Percentiles rank a stretch among this genome's conserved stretches.
Evolutionary conservation across 1,140 invertebrate genomes (phyloP).

Genomic region (Zaprionus ornatus): DNA sequence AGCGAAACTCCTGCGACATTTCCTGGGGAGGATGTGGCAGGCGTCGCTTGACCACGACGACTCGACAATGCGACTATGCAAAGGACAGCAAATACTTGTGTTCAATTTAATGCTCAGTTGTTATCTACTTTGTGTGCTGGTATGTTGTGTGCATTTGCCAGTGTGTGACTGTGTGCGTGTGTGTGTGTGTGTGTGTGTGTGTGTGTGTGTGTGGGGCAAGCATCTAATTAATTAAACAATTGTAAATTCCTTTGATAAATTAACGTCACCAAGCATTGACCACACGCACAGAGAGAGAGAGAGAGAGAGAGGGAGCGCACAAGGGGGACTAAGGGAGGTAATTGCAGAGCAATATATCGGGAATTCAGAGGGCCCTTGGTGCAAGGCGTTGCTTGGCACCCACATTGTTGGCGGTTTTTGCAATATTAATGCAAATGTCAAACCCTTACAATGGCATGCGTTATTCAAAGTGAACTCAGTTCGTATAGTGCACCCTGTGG

Average conservation of each 20-base stretch:
- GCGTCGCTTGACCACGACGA: background rate
- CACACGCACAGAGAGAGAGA: conserved; percentile 13
- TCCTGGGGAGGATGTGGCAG: background rate
- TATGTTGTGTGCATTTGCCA: background rate
- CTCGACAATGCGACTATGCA: background rate
- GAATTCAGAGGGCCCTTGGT: background rate
- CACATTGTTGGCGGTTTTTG: conserved; percentile 17
- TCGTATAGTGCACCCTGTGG: background rate
- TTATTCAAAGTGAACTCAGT: background rate
- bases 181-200: conserved; percentile 8
- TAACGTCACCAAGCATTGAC: conserved; percentile 49
- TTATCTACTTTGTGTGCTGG: conserved; percentile 1
- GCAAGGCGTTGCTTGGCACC: background rate
- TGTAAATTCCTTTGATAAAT: conserved; percentile 63
- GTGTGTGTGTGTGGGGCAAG: conserved; percentile 8
- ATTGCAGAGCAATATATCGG: background rate
- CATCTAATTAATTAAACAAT: conserved; percentile 72
- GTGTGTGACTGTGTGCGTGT: background rate
- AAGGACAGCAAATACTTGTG: conserved; percentile 34
- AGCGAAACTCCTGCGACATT: background rate
- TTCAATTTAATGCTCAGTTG: conserved; percentile 26
- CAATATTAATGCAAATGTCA: conserved; percentile 26
- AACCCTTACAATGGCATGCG: conserved; percentile 3
- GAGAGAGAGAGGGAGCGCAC: background rate
- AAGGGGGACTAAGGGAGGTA: background rate